Evolutionary conservation across 2,797 vertebrate species (phyloP).

Genomic region (Paedocypris micromegethes): DNA sequence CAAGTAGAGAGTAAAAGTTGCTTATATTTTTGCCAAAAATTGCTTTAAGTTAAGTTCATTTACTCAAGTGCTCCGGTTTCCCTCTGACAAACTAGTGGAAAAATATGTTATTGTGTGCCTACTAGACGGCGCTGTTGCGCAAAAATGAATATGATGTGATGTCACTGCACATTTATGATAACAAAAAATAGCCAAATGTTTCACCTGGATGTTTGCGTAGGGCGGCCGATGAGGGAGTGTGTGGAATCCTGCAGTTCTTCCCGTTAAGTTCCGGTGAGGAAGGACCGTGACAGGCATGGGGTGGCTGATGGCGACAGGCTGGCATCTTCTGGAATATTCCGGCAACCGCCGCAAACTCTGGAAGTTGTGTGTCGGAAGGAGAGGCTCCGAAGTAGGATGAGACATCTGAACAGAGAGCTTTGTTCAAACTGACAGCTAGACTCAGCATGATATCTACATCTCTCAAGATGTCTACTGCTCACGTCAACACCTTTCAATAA

Average conservation of each 20-base stretch:
- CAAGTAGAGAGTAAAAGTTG: too few relatives aligned
- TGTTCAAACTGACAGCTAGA: slow-evolving; percentile 2
- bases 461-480: background rate
- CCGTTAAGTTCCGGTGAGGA: slow-evolving; percentile 59
- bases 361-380: slow-evolving; percentile 46
- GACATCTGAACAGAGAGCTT: slow-evolving; percentile 55
- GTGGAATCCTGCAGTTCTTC: slow-evolving; percentile 66
- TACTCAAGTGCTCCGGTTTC: too few relatives aligned
- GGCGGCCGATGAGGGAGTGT: slow-evolving; percentile 60
- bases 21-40: too few relatives aligned
- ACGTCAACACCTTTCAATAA: slow-evolving; percentile 1
- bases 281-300: slow-evolving; percentile 58
- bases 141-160: too few relatives aligned
- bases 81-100: too few relatives aligned
- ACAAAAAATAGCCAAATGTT: too few relatives aligned
- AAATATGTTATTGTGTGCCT: too few relatives aligned
- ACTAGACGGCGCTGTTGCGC: too few relatives aligned
- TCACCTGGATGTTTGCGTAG: slow-evolving; percentile 33
- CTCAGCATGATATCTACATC: background rate
- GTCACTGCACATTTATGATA: too few relatives aligned
- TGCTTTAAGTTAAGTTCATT: too few relatives aligned
- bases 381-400: slow-evolving; percentile 55
- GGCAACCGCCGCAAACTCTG: slow-evolving; percentile 65
- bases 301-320: slow-evolving; percentile 74
- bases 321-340: slow-evolving; percentile 71